Conservation (phyloP, 2,797 vertebrate species). For the Triplophysa bombifrons region DNA sequence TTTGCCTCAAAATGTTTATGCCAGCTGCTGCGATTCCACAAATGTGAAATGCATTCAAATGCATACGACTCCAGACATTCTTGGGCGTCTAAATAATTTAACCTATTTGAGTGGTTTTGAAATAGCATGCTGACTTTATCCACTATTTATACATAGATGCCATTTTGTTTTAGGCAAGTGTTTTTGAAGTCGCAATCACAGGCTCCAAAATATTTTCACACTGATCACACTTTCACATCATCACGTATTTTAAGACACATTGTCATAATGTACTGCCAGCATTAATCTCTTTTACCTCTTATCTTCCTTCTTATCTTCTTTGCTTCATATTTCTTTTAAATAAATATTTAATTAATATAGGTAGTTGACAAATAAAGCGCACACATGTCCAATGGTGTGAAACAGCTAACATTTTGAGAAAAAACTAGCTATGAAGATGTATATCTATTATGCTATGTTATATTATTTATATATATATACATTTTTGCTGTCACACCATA, state of each 20-base stretch:
- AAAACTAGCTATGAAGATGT: too few relatives aligned
- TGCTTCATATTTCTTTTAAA: constrained; percentile 10
- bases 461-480: too few relatives aligned
- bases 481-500: too few relatives aligned
- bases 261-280: constrained; percentile 24
- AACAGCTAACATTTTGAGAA: too few relatives aligned
- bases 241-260: constrained; percentile 29
- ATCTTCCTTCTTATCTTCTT: neutral
- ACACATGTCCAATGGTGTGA: too few relatives aligned
- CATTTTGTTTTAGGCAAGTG: constrained; percentile 24
- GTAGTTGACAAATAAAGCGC: too few relatives aligned
- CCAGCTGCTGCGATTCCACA: neutral
- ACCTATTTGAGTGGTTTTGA: constrained; percentile 38
- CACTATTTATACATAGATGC: constrained; percentile 41
- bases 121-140: constrained; percentile 31
- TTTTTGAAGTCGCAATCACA: constrained; percentile 34
- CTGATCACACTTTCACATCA: constrained; percentile 18
- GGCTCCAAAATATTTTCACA: constrained; percentile 21
- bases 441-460: too few relatives aligned
- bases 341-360: constrained; percentile 11
- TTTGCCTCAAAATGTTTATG: constrained; percentile 15
- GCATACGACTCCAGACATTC: constrained; percentile 20
- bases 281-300: constrained; percentile 21
- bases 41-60: constrained; percentile 41
- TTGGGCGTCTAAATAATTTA: constrained; percentile 56